These are phyloP conservation scores for Phrynocephalus guinanensis DNA, from an alignment of 2,797 vertebrate species.

Conservation along the genomic window DNA sequence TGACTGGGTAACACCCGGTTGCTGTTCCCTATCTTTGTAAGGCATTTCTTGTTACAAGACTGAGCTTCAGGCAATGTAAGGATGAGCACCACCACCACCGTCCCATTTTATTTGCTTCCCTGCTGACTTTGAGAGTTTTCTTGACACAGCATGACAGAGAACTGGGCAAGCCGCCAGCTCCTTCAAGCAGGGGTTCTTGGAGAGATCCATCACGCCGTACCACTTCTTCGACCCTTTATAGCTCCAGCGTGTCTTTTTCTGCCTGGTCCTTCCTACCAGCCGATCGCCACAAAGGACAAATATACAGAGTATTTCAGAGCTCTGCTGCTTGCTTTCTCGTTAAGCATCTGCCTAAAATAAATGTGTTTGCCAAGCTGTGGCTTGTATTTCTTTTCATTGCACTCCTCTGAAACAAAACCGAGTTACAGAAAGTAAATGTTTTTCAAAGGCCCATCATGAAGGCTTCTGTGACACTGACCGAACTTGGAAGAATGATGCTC, in stretches of 20 bases:
- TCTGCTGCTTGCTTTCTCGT: not conserved
- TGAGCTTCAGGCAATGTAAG: no score
- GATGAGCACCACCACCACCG: not conserved
- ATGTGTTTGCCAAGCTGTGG: not conserved
- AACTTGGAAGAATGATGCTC: not conserved
- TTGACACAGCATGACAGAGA: not conserved
- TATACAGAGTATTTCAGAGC: not conserved
- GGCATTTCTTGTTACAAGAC: not conserved
- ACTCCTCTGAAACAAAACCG: not conserved
- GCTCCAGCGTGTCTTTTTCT: not conserved
- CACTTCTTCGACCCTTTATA: not conserved
- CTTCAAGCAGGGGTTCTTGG: not conserved
- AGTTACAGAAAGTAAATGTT: slow-evolving; percentile 22
- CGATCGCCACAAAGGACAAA: not conserved
- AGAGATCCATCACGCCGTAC: not conserved
- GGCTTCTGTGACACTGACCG: not conserved
- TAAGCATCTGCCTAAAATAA: not conserved
- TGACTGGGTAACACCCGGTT: not conserved
- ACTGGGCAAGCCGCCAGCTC: not conserved
- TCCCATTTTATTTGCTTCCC: no score
- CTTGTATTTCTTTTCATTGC: not conserved
- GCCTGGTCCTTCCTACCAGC: not conserved
- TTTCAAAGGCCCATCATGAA: not conserved
- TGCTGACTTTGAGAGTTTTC: not conserved
- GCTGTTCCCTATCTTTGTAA: not conserved